These are phyloP conservation scores for Himantopus leucocephalus DNA, from an alignment of 2,113 vertebrate genomes.

Conservation along the genomic window DNA sequence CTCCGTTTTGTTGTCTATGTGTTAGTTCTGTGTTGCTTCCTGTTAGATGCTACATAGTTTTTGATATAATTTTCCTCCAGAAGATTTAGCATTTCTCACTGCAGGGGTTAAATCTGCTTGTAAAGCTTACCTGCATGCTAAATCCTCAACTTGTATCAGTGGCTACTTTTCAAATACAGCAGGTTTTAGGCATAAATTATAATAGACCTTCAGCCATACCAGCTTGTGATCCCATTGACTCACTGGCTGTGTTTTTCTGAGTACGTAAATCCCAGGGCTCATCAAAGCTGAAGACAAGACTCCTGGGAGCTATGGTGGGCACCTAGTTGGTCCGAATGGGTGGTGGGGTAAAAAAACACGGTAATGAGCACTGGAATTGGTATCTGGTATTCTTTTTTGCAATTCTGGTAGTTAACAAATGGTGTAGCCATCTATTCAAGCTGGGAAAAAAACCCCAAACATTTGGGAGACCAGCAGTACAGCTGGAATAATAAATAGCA, in stretches of 20 bases:
- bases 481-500: background rate
- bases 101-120: background rate
- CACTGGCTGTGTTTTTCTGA: background rate
- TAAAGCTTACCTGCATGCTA: background rate
- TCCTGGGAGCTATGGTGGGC: background rate
- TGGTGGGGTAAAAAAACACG: fast-evolving
- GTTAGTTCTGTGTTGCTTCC: background rate
- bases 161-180: background rate
- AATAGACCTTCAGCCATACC: background rate
- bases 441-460: background rate
- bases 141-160: background rate
- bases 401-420: background rate
- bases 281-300: background rate
- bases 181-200: background rate
- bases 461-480: background rate
- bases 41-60: background rate
- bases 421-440: background rate
- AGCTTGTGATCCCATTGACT: background rate
- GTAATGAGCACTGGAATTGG: background rate
- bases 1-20: background rate
- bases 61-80: background rate
- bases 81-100: background rate
- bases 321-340: fast-evolving
- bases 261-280: background rate
- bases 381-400: background rate